Evolutionary conservation across 2,888 invertebrate species (phyloP).

Genomic region (Tridacna crocea): DNA sequence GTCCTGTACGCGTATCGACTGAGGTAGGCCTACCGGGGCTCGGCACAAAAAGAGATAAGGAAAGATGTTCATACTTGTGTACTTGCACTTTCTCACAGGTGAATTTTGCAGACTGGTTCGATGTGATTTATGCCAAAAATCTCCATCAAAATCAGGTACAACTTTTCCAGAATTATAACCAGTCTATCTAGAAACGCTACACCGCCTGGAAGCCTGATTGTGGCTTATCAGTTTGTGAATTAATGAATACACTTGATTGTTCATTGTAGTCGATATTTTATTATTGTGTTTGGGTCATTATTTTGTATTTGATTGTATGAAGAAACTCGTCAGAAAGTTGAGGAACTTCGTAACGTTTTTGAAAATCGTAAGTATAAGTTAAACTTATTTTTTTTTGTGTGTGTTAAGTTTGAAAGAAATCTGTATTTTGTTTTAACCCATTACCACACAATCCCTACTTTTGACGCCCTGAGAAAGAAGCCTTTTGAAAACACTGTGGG

Average conservation of each 20-base stretch:
- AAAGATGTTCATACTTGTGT: neutral
- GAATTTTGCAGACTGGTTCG: neutral
- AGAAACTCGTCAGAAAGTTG: slow-evolving; percentile 21
- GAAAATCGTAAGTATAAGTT: slow-evolving; percentile 19
- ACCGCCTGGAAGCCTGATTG: slow-evolving; percentile 7
- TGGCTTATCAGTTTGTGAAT: slow-evolving; percentile 12
- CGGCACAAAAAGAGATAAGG: no score
- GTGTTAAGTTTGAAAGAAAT: neutral
- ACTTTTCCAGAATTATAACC: neutral
- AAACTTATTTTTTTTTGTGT: neutral
- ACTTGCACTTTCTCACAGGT: neutral
- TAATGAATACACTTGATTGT: neutral
- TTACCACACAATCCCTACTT: no score
- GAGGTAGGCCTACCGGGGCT: no score
- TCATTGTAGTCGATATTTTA: slow-evolving; percentile 3
- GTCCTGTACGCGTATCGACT: no score
- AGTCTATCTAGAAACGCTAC: neutral
- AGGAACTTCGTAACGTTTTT: slow-evolving; percentile 25
- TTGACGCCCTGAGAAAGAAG: no score
- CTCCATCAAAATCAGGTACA: neutral
- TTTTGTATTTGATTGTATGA: slow-evolving; percentile 21
- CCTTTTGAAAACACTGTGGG: no score
- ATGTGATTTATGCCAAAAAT: neutral
- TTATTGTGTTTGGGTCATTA: neutral
- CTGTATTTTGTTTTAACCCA: no score